Evolutionary conservation across 2,888 invertebrate genomes (phyloP), one percentile per base, ranked within the genome.

Genomic region (Tenthredo amoena): DNA sequence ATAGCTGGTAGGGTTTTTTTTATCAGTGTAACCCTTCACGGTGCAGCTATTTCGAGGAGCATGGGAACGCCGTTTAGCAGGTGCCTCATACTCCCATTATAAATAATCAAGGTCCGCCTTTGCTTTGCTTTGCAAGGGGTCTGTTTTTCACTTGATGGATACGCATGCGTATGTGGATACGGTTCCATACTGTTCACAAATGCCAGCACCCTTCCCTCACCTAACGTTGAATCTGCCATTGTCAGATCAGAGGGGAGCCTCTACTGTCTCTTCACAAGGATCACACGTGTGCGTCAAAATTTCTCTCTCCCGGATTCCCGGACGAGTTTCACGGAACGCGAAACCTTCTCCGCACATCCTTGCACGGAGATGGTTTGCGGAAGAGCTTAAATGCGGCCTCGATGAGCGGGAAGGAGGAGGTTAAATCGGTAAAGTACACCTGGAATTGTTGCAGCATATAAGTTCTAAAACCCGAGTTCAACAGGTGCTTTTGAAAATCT

Each of bases 11-110:
- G 55, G 58, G 15, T 40, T 65, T 82, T 82, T 65, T 83, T 83
- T 83, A 83, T 83, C 83, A 50, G 77, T 55, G 79, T 62, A 86
- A 86, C 86, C 85, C 85, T 87, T 84, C 87, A 86, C 86, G 86
- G 74, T 81, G 76, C 76, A 62, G 88, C 91, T 92, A 92, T 92
- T 91, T 92, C 87, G 88, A 89, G 90, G 88, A 88, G 91, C 92
- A 90, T 92, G 92, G 91, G 92, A 92, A 92, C 89, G 88, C 84
- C 89, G 89, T 90, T 90, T 86, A 89, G 92, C 92, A 92, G 91
- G 92, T 92, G 92, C 91, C 90, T 87, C 86, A 81, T 50, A 81
- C 85, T 76, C 84, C 87, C 86, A 91, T 91, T 92, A 92, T 92
- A 91, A 92, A 92, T 91, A 92, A 91, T 91, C 90, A 88, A 85